Evolutionary conservation across 2,888 invertebrate species (phyloP).

Genomic region (Cheilosia impressa): DNA sequence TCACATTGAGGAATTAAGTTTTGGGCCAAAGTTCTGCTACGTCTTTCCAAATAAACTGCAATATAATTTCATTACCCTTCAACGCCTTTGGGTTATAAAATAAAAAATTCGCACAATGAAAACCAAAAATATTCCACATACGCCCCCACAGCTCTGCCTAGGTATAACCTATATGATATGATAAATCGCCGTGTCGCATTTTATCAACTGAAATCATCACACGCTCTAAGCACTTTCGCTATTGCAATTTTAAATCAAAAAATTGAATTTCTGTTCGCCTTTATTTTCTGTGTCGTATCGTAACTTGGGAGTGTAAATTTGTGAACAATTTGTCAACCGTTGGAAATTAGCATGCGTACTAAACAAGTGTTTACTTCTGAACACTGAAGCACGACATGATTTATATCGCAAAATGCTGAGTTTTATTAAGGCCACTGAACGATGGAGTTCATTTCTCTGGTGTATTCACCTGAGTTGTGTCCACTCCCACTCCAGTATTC

Average conservation of each 20-base stretch:
- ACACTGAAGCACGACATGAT: not conserved
- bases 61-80: not conserved
- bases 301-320: not conserved
- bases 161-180: no score
- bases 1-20: no score
- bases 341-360: slow-evolving; percentile 1
- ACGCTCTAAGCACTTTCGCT: slow-evolving; percentile 8
- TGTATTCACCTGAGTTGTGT: not conserved
- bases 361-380: no score
- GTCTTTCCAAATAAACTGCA: no score
- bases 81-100: no score
- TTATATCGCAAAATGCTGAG: not conserved
- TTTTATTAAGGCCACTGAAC: not conserved
- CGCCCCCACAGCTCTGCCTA: not conserved
- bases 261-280: slow-evolving; percentile 23
- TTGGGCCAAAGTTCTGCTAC: no score
- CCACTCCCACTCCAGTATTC: not conserved
- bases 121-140: slow-evolving; percentile 5
- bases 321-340: slow-evolving; percentile 19
- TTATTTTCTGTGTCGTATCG: not conserved
- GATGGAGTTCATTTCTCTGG: not conserved
- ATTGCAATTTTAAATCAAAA: slow-evolving; percentile 27
- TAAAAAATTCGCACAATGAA: no score
- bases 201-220: slow-evolving; percentile 18
- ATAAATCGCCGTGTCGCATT: slow-evolving; percentile 8